Base-by-base conservation (phyloP, 2,113 vertebrate genomes). In the Cinclus cinclus region DNA sequence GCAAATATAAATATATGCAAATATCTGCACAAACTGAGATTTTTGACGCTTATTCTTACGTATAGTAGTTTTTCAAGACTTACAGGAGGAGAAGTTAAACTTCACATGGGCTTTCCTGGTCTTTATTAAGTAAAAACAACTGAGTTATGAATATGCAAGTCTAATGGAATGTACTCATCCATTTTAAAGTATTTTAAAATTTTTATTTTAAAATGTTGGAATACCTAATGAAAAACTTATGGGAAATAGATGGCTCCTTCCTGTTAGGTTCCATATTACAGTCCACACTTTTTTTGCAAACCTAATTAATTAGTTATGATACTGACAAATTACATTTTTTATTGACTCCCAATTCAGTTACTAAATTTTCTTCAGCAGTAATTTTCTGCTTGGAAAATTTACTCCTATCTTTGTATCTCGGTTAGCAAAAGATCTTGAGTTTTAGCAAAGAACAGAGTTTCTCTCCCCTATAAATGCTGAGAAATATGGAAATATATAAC, bases 371-470 rank as follows among this genome's bases (percentile, higher is more conserved):
- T 90, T 87, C 60, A 79, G 50, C 31, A 75, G 60, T 53, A 84
- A 92, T 94, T 96, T 96, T 96, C 67, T 93, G 46, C 77, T 87
- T 92, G 82, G 52, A 94, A 97, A 95, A 68, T 50, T 82, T 83
- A 74, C 13, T 59, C 20, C 22, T 69, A 92, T 86, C 46, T 86
- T 23, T 64, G 22, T 64, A 64, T 16, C 25, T 52, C 65, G 25
- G 30, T 39, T 78, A 85, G 35, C 2, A 31, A 91, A 95, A 89
- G n/a, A 79, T n/a, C 11, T 60, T 60, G 50, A 92, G 58, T 89
- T 89, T 93, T 77, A 94, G 50, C 35, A 85, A 94, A 84, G 35
- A 81, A 37, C 3, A 64, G 42, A 69, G 18, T 35, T 89, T 13
- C 14, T 63, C 46, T 35, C n/a, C 62, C 73, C 63, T 70, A 76